Percentiles rank a stretch among this genome's conserved stretches.
phyloP scores from a whole-genome alignment of 2,113 vertebrate genomes.

The Anas platyrhynchos region DNA sequence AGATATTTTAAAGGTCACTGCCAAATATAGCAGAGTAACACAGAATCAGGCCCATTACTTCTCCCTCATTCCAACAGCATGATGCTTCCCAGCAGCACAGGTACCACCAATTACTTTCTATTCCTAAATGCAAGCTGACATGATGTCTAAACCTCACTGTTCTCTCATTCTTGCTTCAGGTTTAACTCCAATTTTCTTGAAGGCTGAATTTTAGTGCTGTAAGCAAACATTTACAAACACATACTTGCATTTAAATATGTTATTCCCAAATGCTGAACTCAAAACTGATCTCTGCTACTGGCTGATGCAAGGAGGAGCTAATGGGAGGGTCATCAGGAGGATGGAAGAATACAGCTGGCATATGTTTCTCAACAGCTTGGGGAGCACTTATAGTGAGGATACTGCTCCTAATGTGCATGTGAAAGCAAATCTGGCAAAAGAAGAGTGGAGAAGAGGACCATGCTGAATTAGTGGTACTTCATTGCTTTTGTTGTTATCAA shows the following conservation, averaged over 20 bases:
- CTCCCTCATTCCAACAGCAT: neutral
- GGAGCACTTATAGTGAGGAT: neutral
- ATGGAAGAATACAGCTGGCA: neutral
- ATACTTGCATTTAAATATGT: neutral
- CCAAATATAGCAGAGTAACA: neutral
- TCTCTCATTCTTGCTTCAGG: neutral
- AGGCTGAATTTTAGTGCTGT: neutral
- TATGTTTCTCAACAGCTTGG: neutral
- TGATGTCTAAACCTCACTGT: neutral
- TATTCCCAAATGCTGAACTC: neutral
- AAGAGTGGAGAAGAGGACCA: neutral
- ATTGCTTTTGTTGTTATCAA: neutral
- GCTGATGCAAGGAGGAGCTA: neutral
- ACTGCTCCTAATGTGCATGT: accelerated
- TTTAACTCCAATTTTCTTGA: neutral
- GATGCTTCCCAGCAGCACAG: neutral
- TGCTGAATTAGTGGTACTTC: neutral
- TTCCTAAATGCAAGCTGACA: neutral
- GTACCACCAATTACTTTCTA: neutral
- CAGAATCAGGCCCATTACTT: neutral
- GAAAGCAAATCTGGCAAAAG: neutral
- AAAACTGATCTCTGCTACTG: neutral
- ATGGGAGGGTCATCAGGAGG: neutral
- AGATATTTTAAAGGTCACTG: neutral
- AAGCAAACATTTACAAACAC: neutral